Base-by-base conservation (phyloP, 2,797 vertebrate genomes). In the Diplodus puntazzo region DNA sequence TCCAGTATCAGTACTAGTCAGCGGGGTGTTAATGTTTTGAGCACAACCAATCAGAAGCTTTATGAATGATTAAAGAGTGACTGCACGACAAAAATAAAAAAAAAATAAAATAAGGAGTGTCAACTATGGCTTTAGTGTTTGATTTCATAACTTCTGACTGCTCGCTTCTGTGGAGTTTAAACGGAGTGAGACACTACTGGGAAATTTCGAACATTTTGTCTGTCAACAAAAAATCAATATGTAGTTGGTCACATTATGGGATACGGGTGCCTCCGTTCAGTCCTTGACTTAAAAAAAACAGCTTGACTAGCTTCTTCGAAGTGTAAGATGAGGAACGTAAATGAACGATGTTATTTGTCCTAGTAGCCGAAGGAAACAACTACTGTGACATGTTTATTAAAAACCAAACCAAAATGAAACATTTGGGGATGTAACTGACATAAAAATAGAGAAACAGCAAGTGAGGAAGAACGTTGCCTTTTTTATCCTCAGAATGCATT, bases 101-200 rank as follows among this genome's bases (percentile, higher is more conserved):
- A n/a, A 63, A 57, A 0, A 48, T 9, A 25, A 70, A 64, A 71
- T 14, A 53, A 64, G 69, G 70, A 80, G 74, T 74, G 60, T 84
- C 61, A 45, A 67, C 49, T 80, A 86, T 88, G 87, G 80, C 85
- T 89, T 92, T 90, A 92, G 90, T 92, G 90, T 93, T 90, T 62
- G 27, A 80, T 60, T 66, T 72, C 6, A 17, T 63, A 69, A 80
- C 46, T 42, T 78, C 60, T 58, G 34, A 66, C 71, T 43, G 59
- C 52, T 61, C 1, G 0, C 21, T 23, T 55, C 54, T 30, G 27
- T 11, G 21, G n/a, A 76, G 50, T 63, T 77, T 16, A 66, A 69
- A 69, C 0, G 10, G 82, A 81, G 77, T 73, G 78, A 14, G 42
- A 70, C 55, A 60, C 48, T 53, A 43, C 42, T 17, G 4, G 46